These are phyloP conservation scores for Drosophila sturtevanti DNA, from an alignment of 1,140 invertebrate genomes.

Conservation along the genomic window DNA sequence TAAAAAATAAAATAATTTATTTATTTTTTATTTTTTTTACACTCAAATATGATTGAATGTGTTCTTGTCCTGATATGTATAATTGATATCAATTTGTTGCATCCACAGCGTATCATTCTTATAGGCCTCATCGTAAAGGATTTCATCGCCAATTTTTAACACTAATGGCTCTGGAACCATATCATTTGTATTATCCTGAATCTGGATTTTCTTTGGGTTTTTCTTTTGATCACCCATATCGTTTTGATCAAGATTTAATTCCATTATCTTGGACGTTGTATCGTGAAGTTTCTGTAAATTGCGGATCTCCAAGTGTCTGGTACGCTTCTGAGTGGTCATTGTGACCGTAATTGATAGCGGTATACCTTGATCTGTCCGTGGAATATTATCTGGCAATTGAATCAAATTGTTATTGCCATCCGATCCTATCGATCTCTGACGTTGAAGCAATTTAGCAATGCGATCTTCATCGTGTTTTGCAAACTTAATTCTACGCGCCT, in stretches of 20 bases:
- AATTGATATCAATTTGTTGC: not conserved
- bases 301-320: too few species aligned
- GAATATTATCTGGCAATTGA: too few species aligned
- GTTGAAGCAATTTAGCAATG: not conserved
- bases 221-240: not conserved
- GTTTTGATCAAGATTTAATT: too few species aligned
- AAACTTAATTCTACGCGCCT: not conserved
- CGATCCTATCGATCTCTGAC: too few species aligned
- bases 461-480: not conserved
- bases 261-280: too few species aligned
- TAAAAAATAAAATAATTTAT: not conserved
- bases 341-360: too few species aligned
- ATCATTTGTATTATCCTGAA: not conserved
- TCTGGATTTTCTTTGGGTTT: not conserved
- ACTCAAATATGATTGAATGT: not conserved
- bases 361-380: too few species aligned
- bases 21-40: too few species aligned
- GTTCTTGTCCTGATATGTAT: not conserved
- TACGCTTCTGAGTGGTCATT: too few species aligned
- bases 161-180: not conserved
- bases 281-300: too few species aligned
- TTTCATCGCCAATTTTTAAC: slow-evolving; percentile 18
- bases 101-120: slow-evolving; percentile 11
- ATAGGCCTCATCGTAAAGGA: slow-evolving; percentile 32
- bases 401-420: too few species aligned